phyloP scores from a whole-genome alignment of 2,888 invertebrate genomes.

The Syritta pipiens region DNA sequence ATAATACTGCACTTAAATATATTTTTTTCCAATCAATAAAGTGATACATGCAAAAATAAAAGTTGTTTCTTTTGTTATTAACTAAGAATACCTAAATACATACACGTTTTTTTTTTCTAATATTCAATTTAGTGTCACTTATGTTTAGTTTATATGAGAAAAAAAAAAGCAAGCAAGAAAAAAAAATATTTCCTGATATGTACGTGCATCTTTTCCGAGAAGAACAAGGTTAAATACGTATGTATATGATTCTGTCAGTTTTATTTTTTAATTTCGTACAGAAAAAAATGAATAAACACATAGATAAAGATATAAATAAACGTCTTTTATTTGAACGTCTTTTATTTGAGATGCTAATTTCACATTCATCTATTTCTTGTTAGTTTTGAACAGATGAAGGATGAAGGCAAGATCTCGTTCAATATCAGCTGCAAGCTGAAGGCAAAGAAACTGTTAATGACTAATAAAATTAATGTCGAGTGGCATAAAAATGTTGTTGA shows the following conservation, averaged over 20 bases:
- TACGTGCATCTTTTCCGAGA: conserved; percentile 15
- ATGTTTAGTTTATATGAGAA: conserved; percentile 30
- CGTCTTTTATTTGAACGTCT: too few species aligned
- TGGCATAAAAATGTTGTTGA: too few species aligned
- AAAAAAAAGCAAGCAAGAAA: too few species aligned
- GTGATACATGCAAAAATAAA: not conserved
- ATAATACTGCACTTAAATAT: conserved; percentile 2
- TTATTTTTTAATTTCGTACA: conserved; percentile 63
- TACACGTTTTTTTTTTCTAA: conserved; percentile 14
- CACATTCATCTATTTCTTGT: too few species aligned
- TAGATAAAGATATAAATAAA: conserved; percentile 46
- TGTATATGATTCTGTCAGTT: conserved; percentile 43
- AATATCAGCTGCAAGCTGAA: too few species aligned
- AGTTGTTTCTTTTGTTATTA: conserved; percentile 6
- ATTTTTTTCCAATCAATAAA: conserved; percentile 10
- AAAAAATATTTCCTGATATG: too few species aligned
- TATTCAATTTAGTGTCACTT: conserved; percentile 21
- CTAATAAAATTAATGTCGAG: too few species aligned
- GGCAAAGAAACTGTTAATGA: too few species aligned
- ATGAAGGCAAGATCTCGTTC: too few species aligned
- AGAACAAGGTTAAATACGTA: not conserved
- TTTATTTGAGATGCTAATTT: too few species aligned
- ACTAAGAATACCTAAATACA: conserved; percentile 9
- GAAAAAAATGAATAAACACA: conserved; percentile 48
- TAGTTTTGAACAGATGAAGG: too few species aligned